Evolutionary conservation across 2,888 invertebrate genomes (phyloP), one percentile per base, ranked within the genome.

Genomic region (Trachelus stipa): DNA sequence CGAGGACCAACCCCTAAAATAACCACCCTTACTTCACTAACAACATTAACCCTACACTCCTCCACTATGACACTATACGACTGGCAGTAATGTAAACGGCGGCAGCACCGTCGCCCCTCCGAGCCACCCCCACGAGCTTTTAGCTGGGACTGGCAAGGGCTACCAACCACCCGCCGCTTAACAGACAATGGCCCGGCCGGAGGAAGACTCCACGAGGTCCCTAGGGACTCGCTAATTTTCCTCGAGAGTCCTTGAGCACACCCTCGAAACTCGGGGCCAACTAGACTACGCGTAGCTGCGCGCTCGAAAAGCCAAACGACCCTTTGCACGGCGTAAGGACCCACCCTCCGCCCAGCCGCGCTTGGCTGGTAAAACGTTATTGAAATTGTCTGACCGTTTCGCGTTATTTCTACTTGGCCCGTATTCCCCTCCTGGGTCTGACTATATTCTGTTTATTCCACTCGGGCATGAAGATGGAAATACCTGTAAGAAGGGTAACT

Each of bases 211-310:
- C 23, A 56, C 56, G 56, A 9, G 37, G 56, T 74, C 74, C 76
- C 71, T 34, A n/a, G 35, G 68, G 74, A 31, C 34, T n/a, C 31
- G 69, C 75, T 69, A 68, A 73, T 80, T 73, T 73, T 68, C 31
- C 40, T 74, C 56, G 76, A 37, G 40, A 37, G 74, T 71, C 37
- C 56, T 35, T 33, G 34, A 73, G 79, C 80, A 77, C 78, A 77
- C 77, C 73, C 77, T 69, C 71, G 71, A 71, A 34, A 34, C 69
- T 34, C 30, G n/a, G 34, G 11, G 6, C 23, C 15, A 40, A 56
- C 56, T 56, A 23, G 40, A 40, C 23, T 23, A 6, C 56, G 23
- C 56, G 56, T 40, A 40, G 23, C 40, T 56, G 9, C 56, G 9
- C 56, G 9, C 23, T 23, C 23, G 56, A 56, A 23, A 56, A 56